Evolutionary conservation across 2,888 invertebrate species (phyloP).

Genomic region (Agriotes lineatus): DNA sequence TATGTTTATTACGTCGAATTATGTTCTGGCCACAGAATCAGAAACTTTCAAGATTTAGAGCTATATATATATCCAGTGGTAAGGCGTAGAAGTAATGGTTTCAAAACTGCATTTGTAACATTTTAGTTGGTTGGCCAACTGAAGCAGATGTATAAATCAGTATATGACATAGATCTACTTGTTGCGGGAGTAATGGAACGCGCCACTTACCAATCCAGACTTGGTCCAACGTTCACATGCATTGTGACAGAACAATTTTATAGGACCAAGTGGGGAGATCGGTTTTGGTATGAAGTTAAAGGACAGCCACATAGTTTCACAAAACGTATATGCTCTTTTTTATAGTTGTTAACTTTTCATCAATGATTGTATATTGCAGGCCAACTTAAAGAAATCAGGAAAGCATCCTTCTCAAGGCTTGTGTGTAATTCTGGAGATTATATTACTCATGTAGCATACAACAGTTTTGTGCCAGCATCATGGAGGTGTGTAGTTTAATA

Average conservation of each 20-base stretch:
- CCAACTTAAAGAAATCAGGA: too few relatives aligned
- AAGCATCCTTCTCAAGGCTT: too few relatives aligned
- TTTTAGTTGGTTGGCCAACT: conserved; percentile 68
- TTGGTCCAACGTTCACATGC: conserved; percentile 80
- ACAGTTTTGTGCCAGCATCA: too few relatives aligned
- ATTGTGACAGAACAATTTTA: conserved; percentile 82
- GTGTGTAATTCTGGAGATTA: too few relatives aligned
- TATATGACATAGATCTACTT: conserved; percentile 83
- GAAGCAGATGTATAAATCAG: conserved; percentile 69
- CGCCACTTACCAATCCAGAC: conserved; percentile 71
- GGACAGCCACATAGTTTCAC: conserved; percentile 67
- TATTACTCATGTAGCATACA: too few relatives aligned
- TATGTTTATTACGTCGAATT: conserved; percentile 79
- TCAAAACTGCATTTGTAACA: too few relatives aligned
- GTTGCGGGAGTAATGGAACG: conserved; percentile 79
- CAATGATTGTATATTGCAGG: too few relatives aligned
- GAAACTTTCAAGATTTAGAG: conserved; percentile 67
- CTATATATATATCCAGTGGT: not conserved
- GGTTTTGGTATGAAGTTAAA: conserved; percentile 81
- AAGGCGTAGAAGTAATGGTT: not conserved
- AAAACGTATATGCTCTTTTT: too few relatives aligned
- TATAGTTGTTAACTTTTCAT: too few relatives aligned
- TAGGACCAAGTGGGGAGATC: conserved; percentile 74
- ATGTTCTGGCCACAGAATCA: conserved; percentile 71
- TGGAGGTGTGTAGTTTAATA: too few relatives aligned